Evolutionary conservation across 2,888 invertebrate genomes (phyloP).

Genomic region (Drosophila gaucha): DNA sequence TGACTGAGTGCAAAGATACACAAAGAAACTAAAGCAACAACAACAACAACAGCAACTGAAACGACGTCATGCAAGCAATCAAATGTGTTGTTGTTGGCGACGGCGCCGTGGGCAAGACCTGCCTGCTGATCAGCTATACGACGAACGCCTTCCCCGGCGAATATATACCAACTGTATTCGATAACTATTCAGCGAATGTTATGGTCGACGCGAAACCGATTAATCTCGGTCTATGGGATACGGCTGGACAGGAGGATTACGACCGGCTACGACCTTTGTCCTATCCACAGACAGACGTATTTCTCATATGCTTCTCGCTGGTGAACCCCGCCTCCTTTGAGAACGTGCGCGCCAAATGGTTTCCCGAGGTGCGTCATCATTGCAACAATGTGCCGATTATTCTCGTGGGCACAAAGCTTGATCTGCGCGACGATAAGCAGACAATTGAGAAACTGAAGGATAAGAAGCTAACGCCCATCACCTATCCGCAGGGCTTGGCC

Average conservation of each 20-base stretch:
- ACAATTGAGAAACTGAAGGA: conserved; percentile 84
- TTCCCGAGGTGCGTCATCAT: conserved; percentile 83
- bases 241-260: conserved; percentile 83
- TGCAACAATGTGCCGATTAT: conserved; percentile 84
- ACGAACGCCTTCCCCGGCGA: conserved; percentile 84
- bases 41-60: conserved; percentile 30
- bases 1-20: conserved; percentile 49
- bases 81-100: conserved; percentile 84
- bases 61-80: conserved; percentile 82
- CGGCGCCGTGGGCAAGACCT: conserved; percentile 84
- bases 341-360: conserved; percentile 84
- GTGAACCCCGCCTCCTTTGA: conserved; percentile 84
- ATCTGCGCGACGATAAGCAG: conserved; percentile 83
- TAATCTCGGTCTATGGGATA: conserved; percentile 83
- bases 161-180: conserved; percentile 84
- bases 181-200: conserved; percentile 83
- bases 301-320: conserved; percentile 83
- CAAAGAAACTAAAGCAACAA: conserved; percentile 44
- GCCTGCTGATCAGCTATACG: conserved; percentile 83
- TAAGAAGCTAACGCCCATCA: conserved; percentile 83
- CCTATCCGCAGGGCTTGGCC: conserved; percentile 83
- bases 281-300: conserved; percentile 83
- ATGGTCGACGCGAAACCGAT: conserved; percentile 84
- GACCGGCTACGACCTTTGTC: conserved; percentile 83
- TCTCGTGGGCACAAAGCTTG: conserved; percentile 82